Conservation (phyloP, 2,797 vertebrate genomes). For the Ctenopoma multispine region DNA sequence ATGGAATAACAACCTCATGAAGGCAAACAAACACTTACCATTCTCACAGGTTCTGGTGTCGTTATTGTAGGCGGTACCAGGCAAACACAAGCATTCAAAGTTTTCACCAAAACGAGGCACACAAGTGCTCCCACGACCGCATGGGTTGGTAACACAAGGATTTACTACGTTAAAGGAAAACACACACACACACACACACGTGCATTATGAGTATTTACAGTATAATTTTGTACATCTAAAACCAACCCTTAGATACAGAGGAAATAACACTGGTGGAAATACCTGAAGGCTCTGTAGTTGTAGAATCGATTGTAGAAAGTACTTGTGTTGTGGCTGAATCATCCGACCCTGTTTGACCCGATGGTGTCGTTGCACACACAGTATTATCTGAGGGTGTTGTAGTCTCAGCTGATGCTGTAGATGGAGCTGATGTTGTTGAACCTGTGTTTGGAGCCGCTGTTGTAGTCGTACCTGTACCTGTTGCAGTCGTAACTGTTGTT, state of each 20-base stretch:
- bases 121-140: conserved; percentile 55
- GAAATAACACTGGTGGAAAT: neutral
- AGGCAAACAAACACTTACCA: conserved; percentile 44
- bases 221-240: neutral
- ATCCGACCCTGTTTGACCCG: too few species aligned
- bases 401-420: neutral
- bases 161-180: conserved; percentile 32
- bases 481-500: too few species aligned
- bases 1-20: neutral
- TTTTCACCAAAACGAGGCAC: rapidly evolving
- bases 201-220: neutral
- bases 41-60: rapidly evolving
- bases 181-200: neutral
- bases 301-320: too few species aligned
- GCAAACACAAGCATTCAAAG: conserved; percentile 55
- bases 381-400: neutral
- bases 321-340: too few species aligned
- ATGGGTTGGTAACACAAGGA: conserved; percentile 38
- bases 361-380: neutral
- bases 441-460: rapidly evolving
- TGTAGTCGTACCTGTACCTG: rapidly evolving
- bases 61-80: conserved; percentile 29
- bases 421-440: neutral
- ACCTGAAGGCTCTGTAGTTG: neutral
- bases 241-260: neutral